Conservation (phyloP, 2,113 vertebrate species). For the Rissa tridactyla region DNA sequence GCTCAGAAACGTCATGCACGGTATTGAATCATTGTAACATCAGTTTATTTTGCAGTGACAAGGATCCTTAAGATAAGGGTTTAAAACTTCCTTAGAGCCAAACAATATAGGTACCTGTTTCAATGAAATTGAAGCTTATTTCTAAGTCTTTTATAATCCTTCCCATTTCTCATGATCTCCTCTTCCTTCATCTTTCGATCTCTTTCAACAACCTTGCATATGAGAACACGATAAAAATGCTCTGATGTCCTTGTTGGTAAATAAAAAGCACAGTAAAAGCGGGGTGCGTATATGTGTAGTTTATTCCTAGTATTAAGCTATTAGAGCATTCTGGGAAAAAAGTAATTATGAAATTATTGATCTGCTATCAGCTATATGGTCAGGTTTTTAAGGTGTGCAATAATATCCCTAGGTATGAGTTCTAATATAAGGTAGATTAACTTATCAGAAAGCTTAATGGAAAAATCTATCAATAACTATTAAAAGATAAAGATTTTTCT, state of each 20-base stretch:
- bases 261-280: not conserved
- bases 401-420: not conserved
- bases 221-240: constrained; percentile 28
- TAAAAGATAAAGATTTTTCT: not conserved
- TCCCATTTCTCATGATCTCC: constrained; percentile 60
- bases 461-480: not conserved
- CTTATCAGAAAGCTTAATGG: not conserved
- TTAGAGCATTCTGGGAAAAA: not conserved
- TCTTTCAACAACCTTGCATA: constrained; percentile 49
- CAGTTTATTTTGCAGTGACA: constrained; percentile 48
- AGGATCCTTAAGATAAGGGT: constrained; percentile 61
- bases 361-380: not conserved
- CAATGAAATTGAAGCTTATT: constrained; percentile 63
- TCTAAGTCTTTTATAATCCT: constrained; percentile 63
- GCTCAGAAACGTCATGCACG: not conserved
- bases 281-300: not conserved
- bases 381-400: not conserved
- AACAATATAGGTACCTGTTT: constrained; percentile 50
- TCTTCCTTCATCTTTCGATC: constrained; percentile 54
- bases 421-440: not conserved
- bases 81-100: constrained; percentile 57
- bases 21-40: constrained; percentile 32
- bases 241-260: not conserved
- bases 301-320: not conserved
- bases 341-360: constrained; percentile 18